Conservation (phyloP, 1,140 invertebrate genomes). For the Orussus abietinus region DNA sequence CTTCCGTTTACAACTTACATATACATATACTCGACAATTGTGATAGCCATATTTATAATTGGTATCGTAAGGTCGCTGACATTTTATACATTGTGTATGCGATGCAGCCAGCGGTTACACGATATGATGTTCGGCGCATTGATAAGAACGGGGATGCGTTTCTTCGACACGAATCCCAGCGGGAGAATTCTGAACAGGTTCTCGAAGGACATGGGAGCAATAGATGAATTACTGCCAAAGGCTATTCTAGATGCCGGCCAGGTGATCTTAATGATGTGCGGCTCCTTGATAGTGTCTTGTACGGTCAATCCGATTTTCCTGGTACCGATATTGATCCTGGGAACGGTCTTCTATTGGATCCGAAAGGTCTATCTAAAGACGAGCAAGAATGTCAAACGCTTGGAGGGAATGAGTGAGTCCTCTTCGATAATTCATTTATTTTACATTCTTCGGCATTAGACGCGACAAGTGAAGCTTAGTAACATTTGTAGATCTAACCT, state of each 20-base stretch:
- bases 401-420: constrained; percentile 74
- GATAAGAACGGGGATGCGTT: constrained; percentile 62
- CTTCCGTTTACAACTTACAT: constrained; percentile 40
- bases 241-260: constrained; percentile 74
- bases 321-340: constrained; percentile 65
- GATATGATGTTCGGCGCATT: constrained; percentile 64
- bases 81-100: constrained; percentile 66
- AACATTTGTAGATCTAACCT: no score
- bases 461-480: no score
- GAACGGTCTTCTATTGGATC: constrained; percentile 67
- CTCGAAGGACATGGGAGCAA: constrained; percentile 73
- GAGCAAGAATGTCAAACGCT: constrained; percentile 78
- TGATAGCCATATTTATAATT: constrained; percentile 49
- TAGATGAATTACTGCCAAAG: constrained; percentile 83
- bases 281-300: constrained; percentile 65
- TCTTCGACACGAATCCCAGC: constrained; percentile 75
- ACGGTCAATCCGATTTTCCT: constrained; percentile 72
- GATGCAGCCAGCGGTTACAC: constrained; percentile 64
- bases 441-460: background rate
- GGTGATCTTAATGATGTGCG: constrained; percentile 62
- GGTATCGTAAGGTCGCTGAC: constrained; percentile 52
- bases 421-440: constrained; percentile 10
- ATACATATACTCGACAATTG: constrained; percentile 54
- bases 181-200: constrained; percentile 73
- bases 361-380: constrained; percentile 76